Evolutionary conservation across 2,113 vertebrate species (phyloP).

Genomic region (Carettochelys insculpta): DNA sequence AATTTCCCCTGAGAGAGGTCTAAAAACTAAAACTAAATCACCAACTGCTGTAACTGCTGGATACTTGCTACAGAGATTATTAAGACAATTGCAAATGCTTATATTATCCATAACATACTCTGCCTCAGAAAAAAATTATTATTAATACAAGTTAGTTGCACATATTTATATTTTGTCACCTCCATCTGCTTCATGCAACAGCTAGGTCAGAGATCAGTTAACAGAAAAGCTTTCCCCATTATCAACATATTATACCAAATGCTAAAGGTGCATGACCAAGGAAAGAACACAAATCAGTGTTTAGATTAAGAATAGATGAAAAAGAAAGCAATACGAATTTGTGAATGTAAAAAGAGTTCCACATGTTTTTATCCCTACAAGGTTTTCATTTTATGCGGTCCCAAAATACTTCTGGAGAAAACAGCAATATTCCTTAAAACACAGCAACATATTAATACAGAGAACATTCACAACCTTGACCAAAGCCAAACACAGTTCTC

Average conservation of each 20-base stretch:
- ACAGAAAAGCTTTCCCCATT: background rate
- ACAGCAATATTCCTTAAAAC: background rate
- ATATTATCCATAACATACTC: background rate
- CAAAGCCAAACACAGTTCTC: background rate
- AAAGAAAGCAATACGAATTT: background rate
- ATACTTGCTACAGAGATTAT: conserved; percentile 16
- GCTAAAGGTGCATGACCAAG: background rate
- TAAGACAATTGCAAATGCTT: conserved; percentile 4
- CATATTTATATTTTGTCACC: background rate
- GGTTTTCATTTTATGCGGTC: background rate
- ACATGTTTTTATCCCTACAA: background rate
- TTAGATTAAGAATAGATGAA: background rate
- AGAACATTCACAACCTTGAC: background rate
- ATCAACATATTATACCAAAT: background rate
- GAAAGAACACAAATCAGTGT: background rate
- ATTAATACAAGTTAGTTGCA: background rate
- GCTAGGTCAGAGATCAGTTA: background rate
- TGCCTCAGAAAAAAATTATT: background rate
- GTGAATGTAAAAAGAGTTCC: background rate
- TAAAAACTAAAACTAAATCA: conserved; percentile 37
- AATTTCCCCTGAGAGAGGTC: background rate
- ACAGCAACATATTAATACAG: background rate
- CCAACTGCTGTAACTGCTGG: conserved; percentile 9
- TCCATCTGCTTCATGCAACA: background rate
- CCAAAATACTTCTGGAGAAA: background rate